Evolutionary conservation across 2,797 vertebrate genomes (phyloP), one percentile per base, ranked within the genome.

Genomic region (Falco cherrug): DNA sequence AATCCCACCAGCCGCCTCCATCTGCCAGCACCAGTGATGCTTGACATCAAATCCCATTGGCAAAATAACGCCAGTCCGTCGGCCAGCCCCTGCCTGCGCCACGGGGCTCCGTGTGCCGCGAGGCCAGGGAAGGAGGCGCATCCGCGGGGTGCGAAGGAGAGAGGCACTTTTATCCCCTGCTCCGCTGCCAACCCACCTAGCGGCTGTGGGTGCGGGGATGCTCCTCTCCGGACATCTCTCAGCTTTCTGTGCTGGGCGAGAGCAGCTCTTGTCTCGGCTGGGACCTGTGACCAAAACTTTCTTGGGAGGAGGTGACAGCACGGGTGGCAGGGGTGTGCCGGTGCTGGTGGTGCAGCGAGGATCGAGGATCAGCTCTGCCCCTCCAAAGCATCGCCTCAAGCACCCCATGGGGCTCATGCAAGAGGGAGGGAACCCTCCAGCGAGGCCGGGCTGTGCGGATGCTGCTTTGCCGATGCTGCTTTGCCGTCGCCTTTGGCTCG

Each of bases 361-460:
- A 43, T 35, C 5, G 3, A 39, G 41, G 41, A 41, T 41, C 41
- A 41, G 6, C 60, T 78, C 67, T 67, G 28, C 9, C 21, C 17
- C 14, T 12, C 2, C 9, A 2, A 22, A 54, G 12, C 17, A 3
- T 51, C 64, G 1, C 33, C 75, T 33, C 1, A 48, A 63, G 8
- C 9, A 1, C n/a, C 26, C 0, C 8, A 0, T 1, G 1, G 54
- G 41, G 48, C 43, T 61, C 3, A 1, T 39, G 63, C 21, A 2
- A 3, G 45, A 20, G 28, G 35, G 51, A 70, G 39, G 64, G 69
- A 54, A 22, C 14, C 16, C 63, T 39, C 1, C 4, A 13, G 22
- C 4, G 6, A 10, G 53, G 37, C 3, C 1, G 20, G 57, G 45
- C 28, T 47, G 63, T 6, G 39, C 61, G 2, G 12, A 9, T 11